Percentiles rank a stretch among this genome's conserved stretches.
Conservation (phyloP, 2,113 vertebrate species). For the Probosciger aterrimus region DNA sequence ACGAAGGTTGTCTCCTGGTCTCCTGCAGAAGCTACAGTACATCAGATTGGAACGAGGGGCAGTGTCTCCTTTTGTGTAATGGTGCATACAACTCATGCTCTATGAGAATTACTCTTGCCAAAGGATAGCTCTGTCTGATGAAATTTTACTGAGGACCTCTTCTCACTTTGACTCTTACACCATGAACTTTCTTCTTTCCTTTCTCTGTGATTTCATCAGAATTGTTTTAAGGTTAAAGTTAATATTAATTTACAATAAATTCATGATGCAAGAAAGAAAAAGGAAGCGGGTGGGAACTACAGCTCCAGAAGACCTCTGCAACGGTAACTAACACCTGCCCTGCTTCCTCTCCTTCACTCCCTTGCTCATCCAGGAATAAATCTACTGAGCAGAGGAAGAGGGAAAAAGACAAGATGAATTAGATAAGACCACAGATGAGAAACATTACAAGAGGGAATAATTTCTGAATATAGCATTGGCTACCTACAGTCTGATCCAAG, state of each 20-base stretch:
- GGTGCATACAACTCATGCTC: accelerated
- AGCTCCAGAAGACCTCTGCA: background rate
- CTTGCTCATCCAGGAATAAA: background rate
- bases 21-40: background rate
- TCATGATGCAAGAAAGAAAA: background rate
- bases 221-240: background rate
- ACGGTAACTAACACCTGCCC: background rate
- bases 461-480: background rate
- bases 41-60: background rate
- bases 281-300: background rate
- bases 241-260: background rate
- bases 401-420: background rate
- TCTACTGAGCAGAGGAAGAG: background rate
- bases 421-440: background rate
- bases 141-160: background rate
- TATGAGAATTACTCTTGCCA: background rate
- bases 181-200: background rate
- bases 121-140: background rate
- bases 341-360: background rate
- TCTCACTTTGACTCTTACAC: background rate
- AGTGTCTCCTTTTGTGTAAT: background rate
- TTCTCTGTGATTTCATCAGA: background rate
- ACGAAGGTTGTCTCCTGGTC: background rate
- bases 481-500: background rate
- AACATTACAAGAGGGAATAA: background rate